phyloP scores from a whole-genome alignment of 2,888 invertebrate species.

The Limnephilus auricula region DNA sequence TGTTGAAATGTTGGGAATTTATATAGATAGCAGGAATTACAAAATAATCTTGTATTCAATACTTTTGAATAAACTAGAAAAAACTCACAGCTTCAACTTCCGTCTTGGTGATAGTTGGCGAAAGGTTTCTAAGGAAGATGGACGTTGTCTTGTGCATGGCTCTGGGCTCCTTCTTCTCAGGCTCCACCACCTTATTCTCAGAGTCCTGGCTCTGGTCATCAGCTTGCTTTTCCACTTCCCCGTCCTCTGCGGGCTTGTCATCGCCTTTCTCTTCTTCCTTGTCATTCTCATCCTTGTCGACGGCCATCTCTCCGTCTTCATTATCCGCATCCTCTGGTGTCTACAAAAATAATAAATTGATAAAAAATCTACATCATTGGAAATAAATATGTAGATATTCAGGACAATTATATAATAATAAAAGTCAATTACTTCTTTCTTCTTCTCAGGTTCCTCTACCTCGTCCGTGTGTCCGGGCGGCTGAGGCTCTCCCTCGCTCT shows the following conservation, averaged over 20 bases:
- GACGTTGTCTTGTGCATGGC: constrained; percentile 97
- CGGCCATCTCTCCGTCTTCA: constrained; percentile 66
- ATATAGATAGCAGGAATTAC: no score
- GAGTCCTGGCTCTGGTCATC: constrained; percentile 69
- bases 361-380: not conserved
- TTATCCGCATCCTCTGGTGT: constrained; percentile 9
- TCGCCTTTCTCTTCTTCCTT: constrained; percentile 74
- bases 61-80: not conserved
- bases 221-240: constrained; percentile 74
- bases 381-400: no score
- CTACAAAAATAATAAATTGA: not conserved
- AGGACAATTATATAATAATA: not conserved
- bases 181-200: constrained; percentile 70
- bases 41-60: not conserved
- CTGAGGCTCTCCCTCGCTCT: constrained; percentile 56
- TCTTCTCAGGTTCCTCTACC: constrained; percentile 48
- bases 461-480: constrained; percentile 63
- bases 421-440: constrained; percentile 39
- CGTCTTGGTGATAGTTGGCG: constrained; percentile 96
- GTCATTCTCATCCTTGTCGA: constrained; percentile 70
- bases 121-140: constrained; percentile 96
- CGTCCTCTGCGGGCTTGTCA: constrained; percentile 74
- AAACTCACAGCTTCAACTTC: constrained; percentile 94
- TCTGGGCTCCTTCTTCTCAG: constrained; percentile 77
- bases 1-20: no score